phyloP scores from a whole-genome alignment of 2,797 vertebrate species.

The Gymnothorax reevesii region DNA sequence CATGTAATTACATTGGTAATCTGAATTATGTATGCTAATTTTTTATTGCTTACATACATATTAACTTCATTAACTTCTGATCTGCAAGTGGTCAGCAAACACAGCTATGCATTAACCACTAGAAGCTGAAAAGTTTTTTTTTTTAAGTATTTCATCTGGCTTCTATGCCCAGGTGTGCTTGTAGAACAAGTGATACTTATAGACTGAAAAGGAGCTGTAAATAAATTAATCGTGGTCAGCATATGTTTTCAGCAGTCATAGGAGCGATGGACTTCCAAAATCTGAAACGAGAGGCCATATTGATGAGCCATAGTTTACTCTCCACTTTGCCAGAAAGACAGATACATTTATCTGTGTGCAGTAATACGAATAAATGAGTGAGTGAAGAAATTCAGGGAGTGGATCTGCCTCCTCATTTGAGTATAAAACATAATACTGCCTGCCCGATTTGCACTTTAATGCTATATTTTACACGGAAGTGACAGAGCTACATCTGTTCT shows the following conservation, averaged over 20 bases:
- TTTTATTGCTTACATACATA: neutral
- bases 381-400: conserved; percentile 58
- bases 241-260: conserved; percentile 18
- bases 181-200: neutral
- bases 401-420: conserved; percentile 51
- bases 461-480: conserved; percentile 42
- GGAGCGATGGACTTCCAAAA: conserved; percentile 29
- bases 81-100: neutral
- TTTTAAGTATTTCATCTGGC: neutral
- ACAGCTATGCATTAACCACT: neutral
- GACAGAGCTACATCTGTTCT: conserved; percentile 40
- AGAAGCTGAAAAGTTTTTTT: neutral
- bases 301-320: conserved; percentile 44
- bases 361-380: conserved; percentile 51
- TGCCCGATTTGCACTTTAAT: conserved; percentile 50
- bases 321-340: conserved; percentile 44
- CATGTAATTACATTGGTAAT: neutral
- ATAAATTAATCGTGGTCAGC: conserved; percentile 2
- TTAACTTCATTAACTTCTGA: neutral
- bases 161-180: neutral
- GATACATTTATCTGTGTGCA: conserved; percentile 41
- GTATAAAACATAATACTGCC: conserved; percentile 51
- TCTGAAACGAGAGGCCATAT: conserved; percentile 44
- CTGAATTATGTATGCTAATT: neutral
- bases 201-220: neutral